A percentile compares a stretch with the other conserved stretches of the same genome.
Evolutionary conservation across 2,888 invertebrate genomes (phyloP).

Genomic region (Pterostichus madidus): DNA sequence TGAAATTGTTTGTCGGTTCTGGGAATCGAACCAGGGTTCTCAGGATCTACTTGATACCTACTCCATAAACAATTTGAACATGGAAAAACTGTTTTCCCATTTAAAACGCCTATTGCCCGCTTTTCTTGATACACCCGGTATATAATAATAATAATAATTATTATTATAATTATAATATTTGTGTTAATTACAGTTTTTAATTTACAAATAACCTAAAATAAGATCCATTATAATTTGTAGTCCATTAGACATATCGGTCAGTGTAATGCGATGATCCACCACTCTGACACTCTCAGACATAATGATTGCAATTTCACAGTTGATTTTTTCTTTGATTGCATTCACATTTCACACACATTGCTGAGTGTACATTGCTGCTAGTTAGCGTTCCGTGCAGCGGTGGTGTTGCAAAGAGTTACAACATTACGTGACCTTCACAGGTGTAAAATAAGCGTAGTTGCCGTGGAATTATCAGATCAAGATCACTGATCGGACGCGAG

Average conservation of each 20-base stretch:
- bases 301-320: slow-evolving; percentile 19
- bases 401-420: slow-evolving; percentile 41
- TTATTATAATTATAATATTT: background rate
- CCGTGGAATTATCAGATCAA: slow-evolving; percentile 41
- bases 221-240: background rate
- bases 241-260: background rate
- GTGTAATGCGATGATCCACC: background rate
- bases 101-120: too few relatives aligned
- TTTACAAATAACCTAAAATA: background rate
- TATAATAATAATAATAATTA: background rate
- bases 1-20: too few relatives aligned
- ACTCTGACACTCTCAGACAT: background rate
- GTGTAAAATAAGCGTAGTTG: slow-evolving; percentile 39
- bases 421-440: slow-evolving; percentile 49
- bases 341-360: background rate
- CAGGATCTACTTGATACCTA: too few relatives aligned
- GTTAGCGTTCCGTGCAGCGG: background rate
- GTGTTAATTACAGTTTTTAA: background rate
- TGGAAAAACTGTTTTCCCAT: too few relatives aligned
- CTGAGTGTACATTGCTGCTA: slow-evolving; percentile 9
- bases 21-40: too few relatives aligned
- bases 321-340: slow-evolving; percentile 10
- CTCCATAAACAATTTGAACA: too few relatives aligned
- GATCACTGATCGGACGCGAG: slow-evolving; percentile 33
- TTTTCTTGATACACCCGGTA: too few relatives aligned